Conservation (phyloP, 2,113 vertebrate species). For the Zosterops borbonicus region DNA sequence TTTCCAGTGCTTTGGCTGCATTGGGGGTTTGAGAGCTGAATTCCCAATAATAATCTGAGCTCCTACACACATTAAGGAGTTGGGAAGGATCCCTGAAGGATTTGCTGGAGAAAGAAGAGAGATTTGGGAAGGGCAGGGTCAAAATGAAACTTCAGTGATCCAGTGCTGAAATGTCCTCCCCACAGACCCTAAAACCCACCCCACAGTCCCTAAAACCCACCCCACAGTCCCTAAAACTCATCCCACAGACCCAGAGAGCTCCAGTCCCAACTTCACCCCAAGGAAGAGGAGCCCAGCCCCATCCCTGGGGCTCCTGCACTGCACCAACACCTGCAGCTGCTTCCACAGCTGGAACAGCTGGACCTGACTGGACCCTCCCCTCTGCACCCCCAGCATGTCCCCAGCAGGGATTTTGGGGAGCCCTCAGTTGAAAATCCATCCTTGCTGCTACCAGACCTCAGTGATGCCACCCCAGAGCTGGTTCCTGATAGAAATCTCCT, state of each 20-base stretch:
- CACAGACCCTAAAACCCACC: background rate
- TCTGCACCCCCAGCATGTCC: rapidly evolving
- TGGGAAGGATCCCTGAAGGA: background rate
- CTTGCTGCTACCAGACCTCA: background rate
- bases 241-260: rapidly evolving
- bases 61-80: background rate
- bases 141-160: background rate
- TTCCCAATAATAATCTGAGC: too few species aligned
- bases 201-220: background rate
- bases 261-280: background rate
- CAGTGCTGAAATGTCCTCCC: background rate
- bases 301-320: background rate
- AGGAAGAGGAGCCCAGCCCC: background rate
- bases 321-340: background rate
- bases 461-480: rapidly evolving
- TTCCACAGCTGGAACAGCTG: background rate
- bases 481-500: background rate
- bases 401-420: too few species aligned
- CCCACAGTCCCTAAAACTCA: background rate
- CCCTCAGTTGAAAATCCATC: rapidly evolving
- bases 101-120: background rate
- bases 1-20: background rate
- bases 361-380: background rate
- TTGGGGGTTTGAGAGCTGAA: background rate
- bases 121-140: background rate